Evolutionary conservation across 2,113 vertebrate species (phyloP).

Genomic region (Oncorhynchus kisutch): DNA sequence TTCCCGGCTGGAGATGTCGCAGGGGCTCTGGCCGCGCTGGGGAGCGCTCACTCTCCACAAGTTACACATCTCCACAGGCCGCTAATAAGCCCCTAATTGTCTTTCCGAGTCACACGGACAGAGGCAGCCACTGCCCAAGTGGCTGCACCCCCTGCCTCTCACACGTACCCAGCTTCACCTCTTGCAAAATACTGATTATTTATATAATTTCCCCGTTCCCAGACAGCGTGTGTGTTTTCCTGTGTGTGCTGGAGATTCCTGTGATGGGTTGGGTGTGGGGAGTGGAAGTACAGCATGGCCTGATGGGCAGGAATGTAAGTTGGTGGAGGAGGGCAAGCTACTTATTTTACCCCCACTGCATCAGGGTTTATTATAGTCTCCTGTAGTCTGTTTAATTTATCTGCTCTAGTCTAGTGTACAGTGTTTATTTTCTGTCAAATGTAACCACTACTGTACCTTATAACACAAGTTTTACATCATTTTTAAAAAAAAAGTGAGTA

Average conservation of each 20-base stretch:
- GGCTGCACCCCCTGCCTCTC: slow-evolving; percentile 51
- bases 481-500: slow-evolving; percentile 6
- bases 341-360: not conserved
- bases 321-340: not conserved
- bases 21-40: slow-evolving; percentile 81
- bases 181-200: slow-evolving; percentile 36
- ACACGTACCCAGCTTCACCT: slow-evolving; percentile 51
- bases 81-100: slow-evolving; percentile 93
- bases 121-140: slow-evolving; percentile 47
- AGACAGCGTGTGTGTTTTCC: slow-evolving; percentile 3
- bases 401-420: not conserved
- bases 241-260: slow-evolving; percentile 2
- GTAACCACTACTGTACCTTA: not conserved
- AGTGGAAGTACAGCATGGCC: not conserved
- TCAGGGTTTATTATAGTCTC: not conserved
- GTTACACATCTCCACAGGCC: slow-evolving; percentile 83
- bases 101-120: slow-evolving; percentile 83
- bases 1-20: slow-evolving; percentile 92
- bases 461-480: not conserved
- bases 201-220: slow-evolving; percentile 13
- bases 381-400: not conserved
- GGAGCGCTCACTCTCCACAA: slow-evolving; percentile 83
- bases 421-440: not conserved
- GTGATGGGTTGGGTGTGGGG: not conserved
- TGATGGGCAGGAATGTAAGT: slow-evolving; percentile 8